Base-by-base conservation (phyloP, 2,888 invertebrate genomes). In the Oscheius sp. region DNA sequence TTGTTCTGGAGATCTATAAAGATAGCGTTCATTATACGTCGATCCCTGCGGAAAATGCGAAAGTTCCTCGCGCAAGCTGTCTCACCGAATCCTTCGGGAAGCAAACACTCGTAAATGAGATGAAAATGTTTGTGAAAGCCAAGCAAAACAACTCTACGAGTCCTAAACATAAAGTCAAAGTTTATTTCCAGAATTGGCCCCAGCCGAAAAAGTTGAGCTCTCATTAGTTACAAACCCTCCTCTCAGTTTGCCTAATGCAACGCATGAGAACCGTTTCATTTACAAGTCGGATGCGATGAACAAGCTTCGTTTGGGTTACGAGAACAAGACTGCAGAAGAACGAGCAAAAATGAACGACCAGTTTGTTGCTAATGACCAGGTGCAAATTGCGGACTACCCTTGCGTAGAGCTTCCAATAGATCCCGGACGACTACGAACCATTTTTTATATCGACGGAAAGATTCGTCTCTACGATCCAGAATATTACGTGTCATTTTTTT, bases 301-400 rank as follows among this genome's bases (percentile, higher is more conserved):
- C 5, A 48, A 48, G 5, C 21, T 47, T 48, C 2, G 4, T 2
- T 13, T 63, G 47, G 63, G 63, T 2, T 63, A 63, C 21, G 63
- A 63, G 63, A 63, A 63, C 63, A 63, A 48, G 21, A 63, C 63
- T 13, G 47, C 32, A 48, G 63, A 63, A 48, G 63, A 63, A 47
- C 47, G 48, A 48, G 63, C 63, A 2, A 21, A 47, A 48, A 21
- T 63, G 21, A 63, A 63, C 48, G 50, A 63, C 3, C 48, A n/a
- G 21, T 63, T 48, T 32, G 63, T 48, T 48, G 63, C 63, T n/a
- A 29, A 11, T n/a, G 63, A 63, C n/a, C 21, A 29, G 11, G 11
- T 4, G 2, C 63, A 60, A 37, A 10, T 37, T 10, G 0, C 10
- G 2, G n/a, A n/a, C 60, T 37, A 60, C 1, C 63, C 47, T 48